phyloP scores from a whole-genome alignment of 1,140 invertebrate genomes.

The Drosophila ficusphila region DNA sequence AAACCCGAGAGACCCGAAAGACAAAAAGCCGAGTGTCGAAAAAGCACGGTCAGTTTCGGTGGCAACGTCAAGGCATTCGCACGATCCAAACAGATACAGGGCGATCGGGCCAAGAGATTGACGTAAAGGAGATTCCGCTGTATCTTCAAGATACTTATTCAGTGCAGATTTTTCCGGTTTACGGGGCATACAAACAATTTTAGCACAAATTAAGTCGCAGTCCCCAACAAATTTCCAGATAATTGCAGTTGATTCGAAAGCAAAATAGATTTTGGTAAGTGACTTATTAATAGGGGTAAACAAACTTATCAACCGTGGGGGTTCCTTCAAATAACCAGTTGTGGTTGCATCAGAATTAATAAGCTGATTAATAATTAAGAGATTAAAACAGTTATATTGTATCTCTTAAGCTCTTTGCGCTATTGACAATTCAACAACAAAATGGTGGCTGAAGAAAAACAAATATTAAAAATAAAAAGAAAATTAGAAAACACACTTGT shows the following conservation, averaged over 20 bases:
- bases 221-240: slow-evolving; percentile 27
- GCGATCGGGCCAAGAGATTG: slow-evolving; percentile 32
- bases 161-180: slow-evolving; percentile 63
- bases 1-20: slow-evolving; percentile 35
- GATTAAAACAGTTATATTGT: slow-evolving; percentile 12
- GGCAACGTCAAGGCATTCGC: slow-evolving; percentile 73
- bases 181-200: slow-evolving; percentile 11
- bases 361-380: slow-evolving; percentile 3
- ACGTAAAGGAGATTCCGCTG: slow-evolving; percentile 52
- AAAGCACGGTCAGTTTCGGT: slow-evolving; percentile 62
- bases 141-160: slow-evolving; percentile 53
- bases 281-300: slow-evolving; percentile 17
- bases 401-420: background rate
- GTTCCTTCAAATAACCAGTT: slow-evolving; percentile 14
- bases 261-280: slow-evolving; percentile 33
- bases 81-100: slow-evolving; percentile 34
- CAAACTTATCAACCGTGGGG: slow-evolving; percentile 23
- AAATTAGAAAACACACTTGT: background rate
- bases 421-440: background rate
- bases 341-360: slow-evolving; percentile 13
- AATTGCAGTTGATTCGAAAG: slow-evolving; percentile 39
- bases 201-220: slow-evolving; percentile 29
- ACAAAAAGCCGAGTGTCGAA: slow-evolving; percentile 29
- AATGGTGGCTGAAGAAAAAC: background rate
- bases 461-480: background rate